These are phyloP conservation scores for Chaetodon trifascialis DNA, from an alignment of 2,113 vertebrate genomes.

Conservation along the genomic window DNA sequence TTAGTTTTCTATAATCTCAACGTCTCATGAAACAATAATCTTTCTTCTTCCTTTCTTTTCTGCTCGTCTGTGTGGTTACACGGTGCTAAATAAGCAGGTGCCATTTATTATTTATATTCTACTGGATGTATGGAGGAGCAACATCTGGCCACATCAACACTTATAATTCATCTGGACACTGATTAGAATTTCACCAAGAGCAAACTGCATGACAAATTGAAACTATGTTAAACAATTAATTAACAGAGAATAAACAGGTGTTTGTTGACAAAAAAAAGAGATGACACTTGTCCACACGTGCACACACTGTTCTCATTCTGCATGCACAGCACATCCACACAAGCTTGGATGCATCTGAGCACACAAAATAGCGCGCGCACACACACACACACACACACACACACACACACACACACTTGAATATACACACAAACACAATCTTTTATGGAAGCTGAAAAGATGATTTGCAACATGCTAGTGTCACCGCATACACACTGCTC, in stretches of 20 bases:
- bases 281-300: slow-evolving; percentile 36
- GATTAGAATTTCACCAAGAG: slow-evolving; percentile 66
- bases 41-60: no score
- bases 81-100: not conserved
- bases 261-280: slow-evolving; percentile 69
- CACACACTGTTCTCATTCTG: slow-evolving; percentile 32
- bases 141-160: slow-evolving; percentile 70
- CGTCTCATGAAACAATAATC: not conserved
- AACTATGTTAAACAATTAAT: slow-evolving; percentile 80
- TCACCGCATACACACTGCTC: slow-evolving; percentile 18
- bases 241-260: slow-evolving; percentile 76
- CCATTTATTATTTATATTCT: slow-evolving; percentile 33
- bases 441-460: slow-evolving; percentile 3
- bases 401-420: slow-evolving; percentile 5
- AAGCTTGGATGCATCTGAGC: not conserved
- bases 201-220: slow-evolving; percentile 76
- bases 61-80: slow-evolving; percentile 2
- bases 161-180: slow-evolving; percentile 75
- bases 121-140: slow-evolving; percentile 25
- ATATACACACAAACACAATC: slow-evolving; percentile 6
- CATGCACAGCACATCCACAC: slow-evolving; percentile 31
- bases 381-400: not conserved
- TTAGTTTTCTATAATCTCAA: not conserved
- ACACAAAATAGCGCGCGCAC: not conserved
- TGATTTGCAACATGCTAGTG: slow-evolving; percentile 8